phyloP scores from a whole-genome alignment of 2,113 vertebrate species.

The Trichechus manatus region DNA sequence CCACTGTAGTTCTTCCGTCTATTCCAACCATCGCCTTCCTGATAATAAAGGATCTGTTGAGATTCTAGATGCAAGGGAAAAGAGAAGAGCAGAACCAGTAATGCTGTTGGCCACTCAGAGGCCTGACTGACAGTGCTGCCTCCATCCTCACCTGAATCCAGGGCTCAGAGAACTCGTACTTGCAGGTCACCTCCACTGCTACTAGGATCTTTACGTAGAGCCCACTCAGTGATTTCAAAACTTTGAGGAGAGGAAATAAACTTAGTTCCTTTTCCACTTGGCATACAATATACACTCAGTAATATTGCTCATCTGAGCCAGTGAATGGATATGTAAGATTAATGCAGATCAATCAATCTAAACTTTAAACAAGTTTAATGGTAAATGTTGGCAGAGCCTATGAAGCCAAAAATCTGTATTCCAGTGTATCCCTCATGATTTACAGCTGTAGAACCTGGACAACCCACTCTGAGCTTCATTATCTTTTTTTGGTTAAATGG shows the following conservation, averaged over 20 bases:
- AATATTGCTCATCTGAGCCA: not conserved
- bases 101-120: not conserved
- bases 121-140: not conserved
- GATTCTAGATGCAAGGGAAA: not conserved
- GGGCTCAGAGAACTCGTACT: not conserved
- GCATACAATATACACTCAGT: not conserved
- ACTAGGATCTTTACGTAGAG: not conserved
- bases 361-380: not conserved
- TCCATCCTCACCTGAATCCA: not conserved
- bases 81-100: not conserved
- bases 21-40: not conserved
- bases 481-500: not conserved
- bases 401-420: not conserved
- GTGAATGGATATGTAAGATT: not conserved
- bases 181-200: not conserved
- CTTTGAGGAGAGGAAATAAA: not conserved
- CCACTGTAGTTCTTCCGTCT: not conserved
- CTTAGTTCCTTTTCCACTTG: not conserved
- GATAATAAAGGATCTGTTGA: not conserved
- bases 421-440: not conserved
- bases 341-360: slow-evolving; percentile 3
- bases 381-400: not conserved
- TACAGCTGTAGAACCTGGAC: not conserved
- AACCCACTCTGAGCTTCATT: not conserved
- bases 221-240: not conserved